Conservation (phyloP, 2,113 vertebrate genomes). For the Hipposideros armiger region DNA sequence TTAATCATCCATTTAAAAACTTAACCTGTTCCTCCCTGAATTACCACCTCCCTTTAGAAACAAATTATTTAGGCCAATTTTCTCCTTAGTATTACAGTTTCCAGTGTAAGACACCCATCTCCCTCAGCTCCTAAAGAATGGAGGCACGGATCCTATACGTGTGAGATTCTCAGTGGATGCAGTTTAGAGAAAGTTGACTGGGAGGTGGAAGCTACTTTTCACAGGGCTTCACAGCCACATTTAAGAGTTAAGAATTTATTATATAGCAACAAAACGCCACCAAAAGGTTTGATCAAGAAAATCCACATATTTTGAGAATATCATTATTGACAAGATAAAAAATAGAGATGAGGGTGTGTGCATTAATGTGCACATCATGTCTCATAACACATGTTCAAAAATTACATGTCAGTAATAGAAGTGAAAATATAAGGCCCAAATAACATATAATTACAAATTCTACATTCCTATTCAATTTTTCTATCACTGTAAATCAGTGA, state of each 20-base stretch:
- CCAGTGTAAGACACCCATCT: not conserved
- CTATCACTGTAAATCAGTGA: conserved; percentile 75
- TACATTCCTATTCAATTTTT: conserved; percentile 79
- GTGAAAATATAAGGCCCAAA: conserved; percentile 73
- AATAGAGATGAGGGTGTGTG: not conserved
- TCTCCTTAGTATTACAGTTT: not conserved
- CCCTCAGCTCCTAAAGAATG: not conserved
- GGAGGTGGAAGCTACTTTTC: not conserved
- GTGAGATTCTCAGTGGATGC: not conserved
- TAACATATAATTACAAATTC: conserved; percentile 73
- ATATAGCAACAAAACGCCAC: not conserved
- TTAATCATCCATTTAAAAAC: not conserved
- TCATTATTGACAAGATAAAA: conserved; percentile 12
- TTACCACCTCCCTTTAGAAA: not conserved
- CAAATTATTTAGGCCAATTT: not conserved
- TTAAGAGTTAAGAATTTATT: not conserved
- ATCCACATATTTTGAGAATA: not conserved
- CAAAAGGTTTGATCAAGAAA: not conserved
- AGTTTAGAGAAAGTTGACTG: not conserved
- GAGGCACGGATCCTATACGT: not conserved
- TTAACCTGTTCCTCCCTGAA: not conserved
- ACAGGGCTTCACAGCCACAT: not conserved
- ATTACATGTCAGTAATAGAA: conserved; percentile 31
- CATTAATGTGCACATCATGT: not conserved
- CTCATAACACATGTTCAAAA: conserved; percentile 15